Conservation (phyloP, 2,888 invertebrate species). For the Lasioglossum vierecki region DNA sequence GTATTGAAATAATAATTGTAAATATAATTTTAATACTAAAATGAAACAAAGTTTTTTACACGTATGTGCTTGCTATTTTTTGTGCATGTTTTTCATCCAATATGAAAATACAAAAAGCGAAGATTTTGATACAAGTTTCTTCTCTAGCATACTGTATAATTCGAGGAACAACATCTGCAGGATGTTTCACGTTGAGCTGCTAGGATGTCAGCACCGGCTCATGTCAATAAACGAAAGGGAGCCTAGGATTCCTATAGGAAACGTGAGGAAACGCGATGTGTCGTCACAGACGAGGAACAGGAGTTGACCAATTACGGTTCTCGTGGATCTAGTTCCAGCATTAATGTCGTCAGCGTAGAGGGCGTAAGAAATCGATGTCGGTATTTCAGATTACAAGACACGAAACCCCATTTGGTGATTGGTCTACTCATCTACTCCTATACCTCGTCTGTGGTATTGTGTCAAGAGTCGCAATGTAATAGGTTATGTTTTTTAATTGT, state of each 20-base stretch:
- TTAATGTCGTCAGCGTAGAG: too few relatives aligned
- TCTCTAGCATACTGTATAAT: background rate
- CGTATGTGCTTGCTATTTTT: background rate
- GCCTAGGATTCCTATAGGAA: background rate
- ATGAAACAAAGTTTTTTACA: background rate
- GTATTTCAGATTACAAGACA: too few relatives aligned
- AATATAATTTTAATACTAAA: background rate
- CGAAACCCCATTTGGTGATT: too few relatives aligned
- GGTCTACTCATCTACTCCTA: too few relatives aligned
- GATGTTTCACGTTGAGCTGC: conserved; percentile 7
- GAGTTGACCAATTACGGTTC: too few relatives aligned
- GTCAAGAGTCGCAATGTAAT: conserved; percentile 1
- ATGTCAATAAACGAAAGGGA: conserved; percentile 50
- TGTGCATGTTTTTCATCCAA: background rate
- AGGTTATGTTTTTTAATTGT: conserved; percentile 54
- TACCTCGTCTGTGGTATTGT: background rate
- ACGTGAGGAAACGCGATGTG: conserved; percentile 2
- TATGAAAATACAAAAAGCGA: background rate
- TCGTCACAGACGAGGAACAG: background rate
- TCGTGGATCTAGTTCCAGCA: too few relatives aligned
- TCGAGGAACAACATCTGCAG: conserved; percentile 22
- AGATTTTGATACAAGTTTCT: background rate
- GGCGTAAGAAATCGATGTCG: too few relatives aligned
- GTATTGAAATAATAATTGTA: background rate
- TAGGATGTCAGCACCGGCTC: conserved; percentile 46